Evolutionary conservation across 2,113 vertebrate species (phyloP), one percentile per base, ranked within the genome.

Genomic region (Perccottus glenii): DNA sequence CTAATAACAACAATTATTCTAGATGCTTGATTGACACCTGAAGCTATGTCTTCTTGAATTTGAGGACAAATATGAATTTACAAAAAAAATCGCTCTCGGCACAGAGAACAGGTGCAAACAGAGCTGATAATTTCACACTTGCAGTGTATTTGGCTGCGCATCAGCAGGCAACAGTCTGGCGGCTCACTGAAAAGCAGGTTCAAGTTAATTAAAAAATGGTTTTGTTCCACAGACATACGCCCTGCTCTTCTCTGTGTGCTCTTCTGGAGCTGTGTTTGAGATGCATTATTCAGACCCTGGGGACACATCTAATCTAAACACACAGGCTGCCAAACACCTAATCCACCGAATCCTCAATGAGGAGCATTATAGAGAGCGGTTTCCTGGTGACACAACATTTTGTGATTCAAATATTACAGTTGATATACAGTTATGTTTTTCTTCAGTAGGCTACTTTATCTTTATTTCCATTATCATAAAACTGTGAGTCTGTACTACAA

Each of bases 151-250:
- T 80, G 69, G 71, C 67, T 63, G 61, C 45, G 73, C 49, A n/a
- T n/a, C 70, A 52, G 35, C 55, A 72, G 57, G 64, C 74, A 70
- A 52, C 61, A 15, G 66, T 55, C 68, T 82, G 84, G 62, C 9
- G 7, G 66, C 59, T 73, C 50, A 10, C 9, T 47, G 59, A 38
- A 73, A 57, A 73, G 43, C 38, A 79, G 55, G 68, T 62, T 70
- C 32, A 43, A 78, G 81, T 78, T 82, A 81, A 88, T 80, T 82
- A 77, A 82, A 78, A 80, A 46, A 62, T 52, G 33, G 38, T 83
- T 82, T 80, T 66, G 60, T 77, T 79, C 46, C 52, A 53, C 67
- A 60, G 63, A 70, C 46, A 45, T 64, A 68, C 60, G 14, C 56
- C 43, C 73, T 49, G 43, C 53, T 63, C 46, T 12, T 64, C 62